Evolutionary conservation across 2,113 vertebrate genomes (phyloP).

Genomic region (Otocyon megalotis): DNA sequence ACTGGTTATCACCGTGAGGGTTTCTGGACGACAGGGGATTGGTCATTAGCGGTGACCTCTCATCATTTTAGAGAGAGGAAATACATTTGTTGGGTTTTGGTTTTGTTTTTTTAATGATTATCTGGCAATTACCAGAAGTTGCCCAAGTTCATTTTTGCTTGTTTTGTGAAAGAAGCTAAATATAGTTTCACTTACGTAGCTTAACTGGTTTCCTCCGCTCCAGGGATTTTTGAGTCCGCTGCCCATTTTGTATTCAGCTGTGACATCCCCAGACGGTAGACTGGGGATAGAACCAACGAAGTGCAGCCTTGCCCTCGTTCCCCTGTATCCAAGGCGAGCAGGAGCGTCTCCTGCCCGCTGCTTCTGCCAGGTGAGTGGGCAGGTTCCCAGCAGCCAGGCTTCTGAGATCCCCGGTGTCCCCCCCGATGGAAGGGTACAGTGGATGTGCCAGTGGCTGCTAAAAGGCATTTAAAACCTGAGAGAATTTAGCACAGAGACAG

Average conservation of each 20-base stretch:
- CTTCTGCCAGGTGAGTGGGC: not conserved
- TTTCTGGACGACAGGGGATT: not conserved
- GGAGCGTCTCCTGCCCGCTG: not conserved
- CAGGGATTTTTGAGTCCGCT: not conserved
- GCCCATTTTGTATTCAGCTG: not conserved
- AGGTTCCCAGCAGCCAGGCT: not conserved
- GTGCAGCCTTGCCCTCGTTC: not conserved
- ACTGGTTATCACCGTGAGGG: not conserved
- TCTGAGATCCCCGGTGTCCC: not conserved
- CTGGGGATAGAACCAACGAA: not conserved
- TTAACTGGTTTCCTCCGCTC: not conserved
- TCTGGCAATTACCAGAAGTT: not conserved
- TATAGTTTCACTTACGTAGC: not conserved
- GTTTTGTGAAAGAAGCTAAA: not conserved
- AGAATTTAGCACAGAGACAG: not conserved
- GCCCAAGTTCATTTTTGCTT: not conserved
- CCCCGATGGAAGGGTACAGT: not conserved
- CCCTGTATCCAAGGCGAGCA: rapidly evolving
- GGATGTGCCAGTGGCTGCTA: not conserved
- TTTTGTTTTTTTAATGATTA: not conserved
- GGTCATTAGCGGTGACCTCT: not conserved
- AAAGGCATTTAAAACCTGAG: not conserved
- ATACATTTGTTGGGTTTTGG: not conserved
- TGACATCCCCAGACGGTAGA: not conserved
- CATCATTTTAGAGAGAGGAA: not conserved